Conservation (phyloP, 2,888 invertebrate genomes). For the Platycheirus albimanus region DNA sequence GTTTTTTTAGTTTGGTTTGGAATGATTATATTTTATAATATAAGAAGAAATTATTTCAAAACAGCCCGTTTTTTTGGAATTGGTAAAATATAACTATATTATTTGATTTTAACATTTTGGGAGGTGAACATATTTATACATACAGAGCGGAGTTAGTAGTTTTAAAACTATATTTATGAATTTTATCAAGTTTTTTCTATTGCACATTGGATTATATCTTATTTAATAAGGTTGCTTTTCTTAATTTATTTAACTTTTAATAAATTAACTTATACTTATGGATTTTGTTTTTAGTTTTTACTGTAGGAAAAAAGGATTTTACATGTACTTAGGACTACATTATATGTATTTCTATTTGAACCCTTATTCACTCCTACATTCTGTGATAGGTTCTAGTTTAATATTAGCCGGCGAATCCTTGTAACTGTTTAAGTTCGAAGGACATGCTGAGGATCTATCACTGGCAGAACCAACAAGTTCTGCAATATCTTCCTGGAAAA, state of each 20-base stretch:
- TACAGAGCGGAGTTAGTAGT: constrained; percentile 32
- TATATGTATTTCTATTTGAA: too few relatives aligned
- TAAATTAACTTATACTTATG: constrained; percentile 43
- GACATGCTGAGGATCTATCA: constrained; percentile 71
- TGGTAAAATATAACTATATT: constrained; percentile 34
- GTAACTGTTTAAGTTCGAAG: constrained; percentile 75
- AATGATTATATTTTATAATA: constrained; percentile 52
- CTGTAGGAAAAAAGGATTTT: constrained; percentile 14
- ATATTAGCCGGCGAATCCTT: constrained; percentile 85
- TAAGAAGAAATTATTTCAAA: constrained; percentile 55
- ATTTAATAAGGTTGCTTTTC: constrained; percentile 20
- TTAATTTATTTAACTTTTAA: constrained; percentile 47
- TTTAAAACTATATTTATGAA: constrained; percentile 35
- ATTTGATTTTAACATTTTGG: constrained; percentile 8
- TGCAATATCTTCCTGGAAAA: constrained; percentile 87
- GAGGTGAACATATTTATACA: constrained; percentile 35
- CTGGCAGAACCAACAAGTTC: constrained; percentile 79
- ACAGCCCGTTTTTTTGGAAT: constrained; percentile 63
- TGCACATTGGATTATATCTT: constrained; percentile 75
- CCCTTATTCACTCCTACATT: constrained; percentile 86
- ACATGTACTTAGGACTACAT: constrained; percentile 12
- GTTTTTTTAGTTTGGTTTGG: constrained; percentile 39
- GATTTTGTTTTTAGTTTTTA: constrained; percentile 16
- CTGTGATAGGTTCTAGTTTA: constrained; percentile 88
- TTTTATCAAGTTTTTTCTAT: constrained; percentile 68